Percentiles rank a stretch among this genome's conserved stretches.
Evolutionary conservation across 2,797 vertebrate species (phyloP).

Genomic region (Clarias fuscus): DNA sequence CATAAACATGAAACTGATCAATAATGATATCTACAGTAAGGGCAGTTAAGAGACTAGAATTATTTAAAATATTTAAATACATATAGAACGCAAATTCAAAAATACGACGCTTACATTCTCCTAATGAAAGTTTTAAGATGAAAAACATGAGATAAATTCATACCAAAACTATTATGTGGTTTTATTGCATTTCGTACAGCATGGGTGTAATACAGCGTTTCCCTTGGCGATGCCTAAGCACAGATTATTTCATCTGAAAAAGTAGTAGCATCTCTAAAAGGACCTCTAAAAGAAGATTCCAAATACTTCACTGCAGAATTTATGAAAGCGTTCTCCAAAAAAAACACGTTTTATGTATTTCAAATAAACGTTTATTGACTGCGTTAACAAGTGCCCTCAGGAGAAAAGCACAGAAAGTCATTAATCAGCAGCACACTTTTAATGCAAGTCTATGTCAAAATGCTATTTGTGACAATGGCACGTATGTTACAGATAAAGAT

Average conservation of each 20-base stretch:
- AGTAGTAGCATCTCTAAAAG: conserved; percentile 4
- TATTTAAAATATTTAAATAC: neutral
- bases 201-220: neutral
- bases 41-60: neutral
- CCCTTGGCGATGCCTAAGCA: neutral
- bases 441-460: neutral
- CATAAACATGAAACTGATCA: too few relatives aligned
- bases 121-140: neutral
- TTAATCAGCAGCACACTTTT: conserved; percentile 18
- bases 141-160: neutral
- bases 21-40: too few relatives aligned
- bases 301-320: conserved; percentile 9
- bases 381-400: conserved; percentile 22
- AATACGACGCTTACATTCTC: neutral
- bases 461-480: neutral
- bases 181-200: neutral
- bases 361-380: conserved; percentile 16
- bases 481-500: neutral
- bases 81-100: neutral
- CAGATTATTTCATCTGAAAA: conserved; percentile 7
- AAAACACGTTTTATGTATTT: neutral
- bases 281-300: neutral
- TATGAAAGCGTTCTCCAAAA: conserved; percentile 14
- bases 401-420: conserved; percentile 8
- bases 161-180: neutral